Conservation (phyloP, 2,888 invertebrate genomes). For the Sinodicranocentrus sp. region DNA sequence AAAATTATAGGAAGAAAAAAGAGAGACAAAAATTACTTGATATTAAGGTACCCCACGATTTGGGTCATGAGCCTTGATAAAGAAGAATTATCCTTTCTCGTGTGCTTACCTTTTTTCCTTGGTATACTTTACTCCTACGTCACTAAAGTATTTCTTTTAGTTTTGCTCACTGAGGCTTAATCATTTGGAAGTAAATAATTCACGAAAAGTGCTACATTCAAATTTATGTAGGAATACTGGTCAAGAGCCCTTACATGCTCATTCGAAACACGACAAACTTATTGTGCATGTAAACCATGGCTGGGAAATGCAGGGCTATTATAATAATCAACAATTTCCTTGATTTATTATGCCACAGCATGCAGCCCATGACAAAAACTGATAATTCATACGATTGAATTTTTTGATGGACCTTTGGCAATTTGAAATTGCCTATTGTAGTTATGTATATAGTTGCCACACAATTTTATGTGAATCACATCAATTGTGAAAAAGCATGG, state of each 20-base stretch:
- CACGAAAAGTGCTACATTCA: neutral
- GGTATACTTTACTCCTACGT: neutral
- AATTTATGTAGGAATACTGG: neutral
- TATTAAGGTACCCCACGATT: conserved; percentile 34
- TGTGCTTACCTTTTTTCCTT: too few species aligned
- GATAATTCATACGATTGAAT: conserved; percentile 19
- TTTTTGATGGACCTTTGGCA: conserved; percentile 22
- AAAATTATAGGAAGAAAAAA: conserved; percentile 40
- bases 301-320: neutral
- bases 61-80: conserved; percentile 34
- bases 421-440: too few species aligned
- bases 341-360: conserved; percentile 52
- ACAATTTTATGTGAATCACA: too few species aligned
- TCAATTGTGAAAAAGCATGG: too few species aligned
- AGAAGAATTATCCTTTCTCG: too few species aligned
- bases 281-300: neutral
- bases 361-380: conserved; percentile 25
- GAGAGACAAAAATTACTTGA: too few species aligned
- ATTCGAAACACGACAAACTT: neutral
- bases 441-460: too few species aligned
- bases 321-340: conserved; percentile 50
- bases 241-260: neutral
- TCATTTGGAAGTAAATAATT: conserved; percentile 15
- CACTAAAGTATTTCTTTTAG: neutral
- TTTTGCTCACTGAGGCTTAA: conserved; percentile 11